phyloP scores from a whole-genome alignment of 2,888 invertebrate species.

The Caenorhabditis virilis region DNA sequence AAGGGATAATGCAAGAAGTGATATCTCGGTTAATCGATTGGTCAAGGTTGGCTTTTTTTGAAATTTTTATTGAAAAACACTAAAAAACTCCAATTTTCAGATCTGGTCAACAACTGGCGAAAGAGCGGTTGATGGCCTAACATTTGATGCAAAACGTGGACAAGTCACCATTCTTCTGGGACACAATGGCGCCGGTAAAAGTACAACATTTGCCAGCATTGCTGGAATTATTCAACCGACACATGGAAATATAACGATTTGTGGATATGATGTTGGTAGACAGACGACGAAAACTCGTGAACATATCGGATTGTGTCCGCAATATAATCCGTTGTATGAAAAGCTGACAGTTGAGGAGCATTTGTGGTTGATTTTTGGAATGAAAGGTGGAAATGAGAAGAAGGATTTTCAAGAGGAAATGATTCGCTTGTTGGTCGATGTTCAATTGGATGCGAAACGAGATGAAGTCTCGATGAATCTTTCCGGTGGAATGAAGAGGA shows the following conservation, averaged over 20 bases:
- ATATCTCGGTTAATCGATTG: slow-evolving; percentile 51
- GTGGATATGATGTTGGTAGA: slow-evolving; percentile 43
- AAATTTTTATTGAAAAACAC: too few relatives aligned
- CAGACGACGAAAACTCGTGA: slow-evolving; percentile 48
- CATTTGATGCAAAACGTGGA: slow-evolving; percentile 58
- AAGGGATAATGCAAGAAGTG: slow-evolving; percentile 41
- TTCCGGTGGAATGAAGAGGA: slow-evolving; percentile 66
- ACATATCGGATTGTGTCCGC: slow-evolving; percentile 61
- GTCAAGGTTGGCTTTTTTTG: too few relatives aligned
- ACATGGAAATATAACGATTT: slow-evolving; percentile 42
- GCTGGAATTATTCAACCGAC: slow-evolving; percentile 58
- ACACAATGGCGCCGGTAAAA: slow-evolving; percentile 67
- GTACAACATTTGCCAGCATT: slow-evolving; percentile 55
- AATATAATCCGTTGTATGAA: slow-evolving; percentile 62
- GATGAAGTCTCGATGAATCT: slow-evolving; percentile 47
- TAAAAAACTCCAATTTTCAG: not conserved
- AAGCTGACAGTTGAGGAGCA: slow-evolving; percentile 63
- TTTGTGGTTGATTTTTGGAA: slow-evolving; percentile 56
- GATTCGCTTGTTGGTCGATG: slow-evolving; percentile 37
- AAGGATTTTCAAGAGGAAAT: slow-evolving; percentile 34
- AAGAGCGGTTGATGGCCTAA: slow-evolving; percentile 60
- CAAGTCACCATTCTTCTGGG: slow-evolving; percentile 66
- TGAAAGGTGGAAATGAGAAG: slow-evolving; percentile 47
- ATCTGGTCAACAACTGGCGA: slow-evolving; percentile 57
- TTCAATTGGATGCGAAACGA: slow-evolving; percentile 47